These are phyloP conservation scores for Enteromius paludinosus DNA, from an alignment of 2,797 vertebrate species.

Conservation along the genomic window DNA sequence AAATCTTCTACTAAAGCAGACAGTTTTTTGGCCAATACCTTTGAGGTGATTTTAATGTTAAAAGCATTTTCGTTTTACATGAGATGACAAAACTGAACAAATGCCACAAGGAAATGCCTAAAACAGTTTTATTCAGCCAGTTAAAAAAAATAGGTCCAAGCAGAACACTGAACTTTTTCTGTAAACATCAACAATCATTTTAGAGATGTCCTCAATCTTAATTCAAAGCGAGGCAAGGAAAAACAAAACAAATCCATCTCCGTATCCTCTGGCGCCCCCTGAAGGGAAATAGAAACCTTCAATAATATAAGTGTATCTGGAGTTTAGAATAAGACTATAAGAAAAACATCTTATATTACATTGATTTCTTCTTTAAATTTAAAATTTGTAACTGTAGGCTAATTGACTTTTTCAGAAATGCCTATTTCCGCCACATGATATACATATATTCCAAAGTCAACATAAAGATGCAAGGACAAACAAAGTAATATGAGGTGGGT, in stretches of 20 bases:
- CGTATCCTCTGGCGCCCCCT: constrained; percentile 37
- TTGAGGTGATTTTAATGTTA: constrained; percentile 46
- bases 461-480: no score
- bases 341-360: background rate
- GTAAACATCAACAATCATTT: background rate
- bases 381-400: background rate
- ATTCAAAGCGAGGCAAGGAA: background rate
- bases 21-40: constrained; percentile 16
- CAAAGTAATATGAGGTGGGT: background rate
- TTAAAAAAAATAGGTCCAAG: background rate
- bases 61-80: constrained; percentile 38
- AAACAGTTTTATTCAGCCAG: constrained; percentile 12
- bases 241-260: background rate
- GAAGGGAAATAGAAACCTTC: background rate
- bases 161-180: background rate
- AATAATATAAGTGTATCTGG: background rate
- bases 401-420: no score
- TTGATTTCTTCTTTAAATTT: background rate
- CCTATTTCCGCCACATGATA: no score
- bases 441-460: no score
- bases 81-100: constrained; percentile 27
- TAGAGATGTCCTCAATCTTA: background rate
- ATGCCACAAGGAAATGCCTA: constrained; percentile 32
- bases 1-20: constrained; percentile 44
- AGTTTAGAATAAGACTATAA: background rate